Base-by-base conservation (phyloP, 53 echinoderm and acorn worm species). In the Henricia sp. region DNA sequence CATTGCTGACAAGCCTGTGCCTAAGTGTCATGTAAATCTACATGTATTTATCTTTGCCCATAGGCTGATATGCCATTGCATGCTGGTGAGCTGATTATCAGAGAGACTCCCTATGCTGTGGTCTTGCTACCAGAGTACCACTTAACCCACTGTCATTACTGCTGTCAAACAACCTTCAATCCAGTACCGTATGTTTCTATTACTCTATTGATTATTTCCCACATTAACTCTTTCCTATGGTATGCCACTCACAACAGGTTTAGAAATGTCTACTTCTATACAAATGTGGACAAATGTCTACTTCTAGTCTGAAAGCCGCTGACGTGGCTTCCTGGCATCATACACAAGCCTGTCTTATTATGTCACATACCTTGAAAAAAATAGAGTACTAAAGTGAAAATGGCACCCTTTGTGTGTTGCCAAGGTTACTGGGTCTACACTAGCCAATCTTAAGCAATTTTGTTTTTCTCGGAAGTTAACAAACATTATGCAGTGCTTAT, bases 91-190 rank as follows among this genome's bases (percentile, higher is more conserved):
- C 73, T 90, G 3, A 14, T 96, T 2, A 91, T 96, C 74, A 87
- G 83, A 71, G 96, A 96, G 52, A 74, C 71, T 2, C 91, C 96
- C 12, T 96, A 71, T 75, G 88, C 90, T 35, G 90, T 69, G 9
- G 76, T 96, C 1, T 28, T 94, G 25, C 66, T 96, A 38, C 90
- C 91, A 24, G 84, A 82, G 11, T 70, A 82, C 24, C 71, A 89
- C 48, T 42, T 17, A 0, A 72, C 84, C 12, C 90, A 92, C 27
- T 96, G 96, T 41, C 91, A 96, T 55, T 66, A 88, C 48, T 96
- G 96, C 76, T 87, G 78, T 50, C 38, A 30, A 11, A 51, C 1
- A 21, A 85, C 88, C 19, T 10, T 87, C 0, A 84, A 92, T 11
- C 93, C 92, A 12, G 28, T 91, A 20, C 87, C 89, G 96, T 93